Conservation (phyloP, 2,888 invertebrate genomes). For the Acleris laterana region DNA sequence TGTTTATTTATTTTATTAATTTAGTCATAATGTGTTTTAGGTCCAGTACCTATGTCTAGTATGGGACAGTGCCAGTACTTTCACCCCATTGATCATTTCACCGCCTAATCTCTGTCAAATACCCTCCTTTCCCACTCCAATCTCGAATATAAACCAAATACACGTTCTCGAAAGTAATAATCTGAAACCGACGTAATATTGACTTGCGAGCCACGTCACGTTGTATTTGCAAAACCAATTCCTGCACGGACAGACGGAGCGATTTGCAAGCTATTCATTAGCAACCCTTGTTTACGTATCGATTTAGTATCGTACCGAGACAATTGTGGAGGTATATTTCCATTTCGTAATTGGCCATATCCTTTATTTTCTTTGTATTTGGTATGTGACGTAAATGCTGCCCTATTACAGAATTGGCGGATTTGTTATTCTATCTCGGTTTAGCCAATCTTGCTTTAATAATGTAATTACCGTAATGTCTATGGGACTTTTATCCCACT, state of each 20-base stretch:
- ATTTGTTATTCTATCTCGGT: too few species aligned
- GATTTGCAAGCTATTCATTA: constrained; percentile 63
- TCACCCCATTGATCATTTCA: too few species aligned
- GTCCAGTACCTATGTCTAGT: too few species aligned
- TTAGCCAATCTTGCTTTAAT: background rate
- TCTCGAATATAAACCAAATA: too few species aligned
- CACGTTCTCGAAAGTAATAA: background rate
- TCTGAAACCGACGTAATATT: constrained; percentile 46
- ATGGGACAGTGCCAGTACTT: too few species aligned
- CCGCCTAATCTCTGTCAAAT: too few species aligned
- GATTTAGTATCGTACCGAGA: constrained; percentile 57
- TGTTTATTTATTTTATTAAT: too few species aligned
- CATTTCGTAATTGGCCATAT: constrained; percentile 47
- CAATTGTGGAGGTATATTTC: constrained; percentile 72
- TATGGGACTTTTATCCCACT: too few species aligned
- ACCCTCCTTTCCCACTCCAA: too few species aligned
- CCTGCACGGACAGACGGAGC: constrained; percentile 52
- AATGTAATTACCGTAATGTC: too few species aligned
- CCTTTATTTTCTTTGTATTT: constrained; percentile 10
- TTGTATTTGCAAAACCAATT: constrained; percentile 58
- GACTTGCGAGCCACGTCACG: constrained; percentile 60
- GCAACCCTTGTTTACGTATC: constrained; percentile 60
- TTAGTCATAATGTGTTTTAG: too few species aligned
- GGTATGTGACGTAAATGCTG: background rate
- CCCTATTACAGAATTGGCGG: background rate